A percentile compares a stretch with the other conserved stretches of the same genome.
Conservation (phyloP, 2,797 vertebrate species). For the Cuniculus paca region DNA sequence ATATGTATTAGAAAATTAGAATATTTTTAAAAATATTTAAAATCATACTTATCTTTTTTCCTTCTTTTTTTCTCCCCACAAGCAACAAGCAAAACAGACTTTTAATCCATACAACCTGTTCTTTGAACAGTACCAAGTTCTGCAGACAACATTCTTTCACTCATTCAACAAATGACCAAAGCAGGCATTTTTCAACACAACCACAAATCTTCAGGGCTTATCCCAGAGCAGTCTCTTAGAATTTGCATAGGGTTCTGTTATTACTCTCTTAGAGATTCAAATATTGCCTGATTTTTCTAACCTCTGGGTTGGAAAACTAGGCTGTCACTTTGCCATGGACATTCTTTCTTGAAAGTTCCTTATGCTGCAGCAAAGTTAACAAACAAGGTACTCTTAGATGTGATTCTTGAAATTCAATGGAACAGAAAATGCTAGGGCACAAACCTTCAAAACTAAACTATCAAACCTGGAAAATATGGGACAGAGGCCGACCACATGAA, state of each 20-base stretch:
- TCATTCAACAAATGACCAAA: constrained; percentile 51
- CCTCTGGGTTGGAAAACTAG: constrained; percentile 68
- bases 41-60: constrained; percentile 25
- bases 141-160: constrained; percentile 48
- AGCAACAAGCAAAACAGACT: constrained; percentile 40
- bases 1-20: not conserved
- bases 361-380: constrained; percentile 36
- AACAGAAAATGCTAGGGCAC: not conserved
- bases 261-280: not conserved
- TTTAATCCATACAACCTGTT: not conserved
- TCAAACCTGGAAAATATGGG: constrained; percentile 68
- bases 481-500: constrained; percentile 68
- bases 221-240: not conserved
- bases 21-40: constrained; percentile 1
- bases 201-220: constrained; percentile 23
- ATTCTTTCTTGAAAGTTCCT: constrained; percentile 62
- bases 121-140: constrained; percentile 46
- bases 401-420: not conserved
- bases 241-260: not conserved
- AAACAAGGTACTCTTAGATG: not conserved
- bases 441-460: constrained; percentile 71
- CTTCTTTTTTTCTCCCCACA: not conserved
- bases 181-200: constrained; percentile 39
- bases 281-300: not conserved
- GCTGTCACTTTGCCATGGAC: constrained; percentile 39